phyloP scores from a whole-genome alignment of 2,888 invertebrate species.

The Acrobasis suavella region DNA sequence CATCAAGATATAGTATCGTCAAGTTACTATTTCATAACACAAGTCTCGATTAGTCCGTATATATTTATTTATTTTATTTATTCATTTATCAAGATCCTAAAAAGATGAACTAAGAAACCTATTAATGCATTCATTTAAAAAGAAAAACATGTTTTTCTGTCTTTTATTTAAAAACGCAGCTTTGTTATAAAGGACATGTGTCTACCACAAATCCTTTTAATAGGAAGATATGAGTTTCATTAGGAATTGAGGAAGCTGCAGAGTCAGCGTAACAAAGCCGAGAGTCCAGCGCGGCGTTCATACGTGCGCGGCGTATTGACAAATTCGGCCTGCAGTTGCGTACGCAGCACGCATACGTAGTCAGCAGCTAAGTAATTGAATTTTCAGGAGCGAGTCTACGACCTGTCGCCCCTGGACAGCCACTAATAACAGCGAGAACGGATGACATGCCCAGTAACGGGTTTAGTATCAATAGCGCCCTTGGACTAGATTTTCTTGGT shows the following conservation, averaged over 20 bases:
- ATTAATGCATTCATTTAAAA: no score
- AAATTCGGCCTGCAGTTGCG: conserved; percentile 47
- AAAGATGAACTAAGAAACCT: no score
- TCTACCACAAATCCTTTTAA: background rate
- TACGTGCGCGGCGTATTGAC: conserved; percentile 53
- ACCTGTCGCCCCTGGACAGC: conserved; percentile 46
- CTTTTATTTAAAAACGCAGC: no score
- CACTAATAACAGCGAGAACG: conserved; percentile 55
- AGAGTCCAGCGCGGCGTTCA: conserved; percentile 21
- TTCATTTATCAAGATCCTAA: no score
- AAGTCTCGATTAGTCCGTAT: no score
- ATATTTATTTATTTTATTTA: no score
- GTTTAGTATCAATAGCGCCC: no score
- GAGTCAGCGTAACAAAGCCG: conserved; percentile 24
- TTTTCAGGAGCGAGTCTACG: conserved; percentile 59
- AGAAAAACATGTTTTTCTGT: no score
- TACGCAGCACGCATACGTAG: conserved; percentile 58
- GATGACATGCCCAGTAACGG: conserved; percentile 43
- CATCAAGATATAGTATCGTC: no score
- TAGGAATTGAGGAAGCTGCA: conserved; percentile 18
- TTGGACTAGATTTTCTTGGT: no score
- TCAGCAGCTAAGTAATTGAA: conserved; percentile 68
- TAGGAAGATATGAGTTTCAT: background rate
- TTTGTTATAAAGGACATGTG: no score
- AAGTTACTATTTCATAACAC: no score